A percentile compares a stretch with the other conserved stretches of the same genome.
These are phyloP conservation scores for Ctenosaura bakeri DNA, from an alignment of 2,797 vertebrate genomes.

Conservation along the genomic window DNA sequence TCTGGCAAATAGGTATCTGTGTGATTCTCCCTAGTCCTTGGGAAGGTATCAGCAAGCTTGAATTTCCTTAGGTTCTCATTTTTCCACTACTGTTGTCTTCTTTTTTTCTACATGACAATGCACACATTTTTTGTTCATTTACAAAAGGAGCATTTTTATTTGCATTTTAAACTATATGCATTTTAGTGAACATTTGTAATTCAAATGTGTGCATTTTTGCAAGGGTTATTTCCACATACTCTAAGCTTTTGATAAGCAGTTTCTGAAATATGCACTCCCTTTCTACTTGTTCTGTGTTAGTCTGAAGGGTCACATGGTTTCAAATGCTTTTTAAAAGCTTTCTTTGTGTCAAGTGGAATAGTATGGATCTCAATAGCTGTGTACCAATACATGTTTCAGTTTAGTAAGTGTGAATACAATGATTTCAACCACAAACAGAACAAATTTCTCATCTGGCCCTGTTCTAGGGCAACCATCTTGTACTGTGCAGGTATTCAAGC, in stretches of 20 bases:
- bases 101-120: neutral
- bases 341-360: neutral
- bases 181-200: neutral
- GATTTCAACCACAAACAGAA: neutral
- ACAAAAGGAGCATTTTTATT: neutral
- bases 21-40: conserved; percentile 45
- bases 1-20: neutral
- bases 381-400: neutral
- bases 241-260: neutral
- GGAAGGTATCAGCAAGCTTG: neutral
- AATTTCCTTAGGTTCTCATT: neutral
- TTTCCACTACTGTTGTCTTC: neutral
- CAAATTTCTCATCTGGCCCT: too few species aligned
- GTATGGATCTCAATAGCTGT: neutral
- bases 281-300: too few species aligned
- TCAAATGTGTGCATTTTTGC: neutral
- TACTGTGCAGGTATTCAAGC: neutral
- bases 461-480: neutral
- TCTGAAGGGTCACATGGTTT: too few species aligned
- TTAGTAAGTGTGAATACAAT: too few species aligned
- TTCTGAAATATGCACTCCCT: too few species aligned
- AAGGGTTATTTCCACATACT: neutral
- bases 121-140: neutral
- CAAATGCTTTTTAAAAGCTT: too few species aligned
- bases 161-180: neutral